phyloP scores from a whole-genome alignment of 2,888 invertebrate species.

The Tetragonula carbonaria region DNA sequence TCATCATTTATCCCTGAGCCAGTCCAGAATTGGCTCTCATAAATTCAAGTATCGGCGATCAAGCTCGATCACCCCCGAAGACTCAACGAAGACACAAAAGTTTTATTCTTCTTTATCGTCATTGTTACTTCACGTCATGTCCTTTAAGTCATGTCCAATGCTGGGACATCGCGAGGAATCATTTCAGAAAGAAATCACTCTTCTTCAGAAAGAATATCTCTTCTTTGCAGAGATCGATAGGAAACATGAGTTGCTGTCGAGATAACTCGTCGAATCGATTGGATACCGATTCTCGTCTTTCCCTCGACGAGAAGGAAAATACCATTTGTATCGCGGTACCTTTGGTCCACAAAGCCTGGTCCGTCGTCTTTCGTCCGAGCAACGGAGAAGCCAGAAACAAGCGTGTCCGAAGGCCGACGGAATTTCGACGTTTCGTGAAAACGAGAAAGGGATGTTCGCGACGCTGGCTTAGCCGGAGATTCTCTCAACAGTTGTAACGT shows the following conservation, averaged over 20 bases:
- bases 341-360: neutral
- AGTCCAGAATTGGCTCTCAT: too few species aligned
- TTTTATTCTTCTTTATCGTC: too few species aligned
- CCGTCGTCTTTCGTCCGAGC: neutral
- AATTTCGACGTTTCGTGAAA: constrained; percentile 11
- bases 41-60: too few species aligned
- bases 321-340: neutral
- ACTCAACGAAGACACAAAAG: too few species aligned
- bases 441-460: neutral
- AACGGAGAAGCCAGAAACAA: neutral
- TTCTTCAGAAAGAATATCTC: too few species aligned
- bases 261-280: neutral
- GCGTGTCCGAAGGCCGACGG: neutral
- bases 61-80: too few species aligned
- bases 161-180: neutral
- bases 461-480: constrained; percentile 27
- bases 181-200: neutral
- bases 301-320: neutral
- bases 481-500: constrained; percentile 8
- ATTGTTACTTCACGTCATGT: too few species aligned
- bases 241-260: neutral
- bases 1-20: too few species aligned
- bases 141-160: too few species aligned
- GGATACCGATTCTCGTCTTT: too few species aligned
- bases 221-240: accelerated